A percentile compares a stretch with the other conserved stretches of the same genome.
phyloP scores from a whole-genome alignment of 2,888 invertebrate species.

The Strigamia transsilvanica region DNA sequence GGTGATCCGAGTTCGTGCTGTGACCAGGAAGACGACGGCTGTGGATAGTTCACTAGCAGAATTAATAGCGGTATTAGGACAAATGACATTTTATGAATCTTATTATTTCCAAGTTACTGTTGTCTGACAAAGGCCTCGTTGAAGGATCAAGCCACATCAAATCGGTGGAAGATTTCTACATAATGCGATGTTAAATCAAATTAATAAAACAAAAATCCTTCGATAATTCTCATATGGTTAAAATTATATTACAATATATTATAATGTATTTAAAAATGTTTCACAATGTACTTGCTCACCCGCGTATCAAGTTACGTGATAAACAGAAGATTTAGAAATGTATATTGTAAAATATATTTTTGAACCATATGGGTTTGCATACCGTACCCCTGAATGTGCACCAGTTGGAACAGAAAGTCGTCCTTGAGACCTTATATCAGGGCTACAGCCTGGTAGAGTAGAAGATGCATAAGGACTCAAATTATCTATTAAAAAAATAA shows the following conservation, averaged over 20 bases:
- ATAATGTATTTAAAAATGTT: too few relatives aligned
- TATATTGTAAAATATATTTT: neutral
- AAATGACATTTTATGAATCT: neutral
- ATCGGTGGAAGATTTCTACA: slow-evolving; percentile 31
- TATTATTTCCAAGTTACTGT: neutral
- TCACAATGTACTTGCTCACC: too few relatives aligned
- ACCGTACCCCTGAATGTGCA: slow-evolving; percentile 33
- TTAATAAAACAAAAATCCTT: too few relatives aligned
- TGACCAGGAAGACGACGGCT: neutral
- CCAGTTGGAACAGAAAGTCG: slow-evolving; percentile 46
- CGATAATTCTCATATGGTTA: too few relatives aligned
- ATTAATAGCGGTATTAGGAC: neutral
- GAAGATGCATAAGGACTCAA: slow-evolving; percentile 51
- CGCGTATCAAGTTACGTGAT: too few relatives aligned
- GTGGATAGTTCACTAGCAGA: neutral
- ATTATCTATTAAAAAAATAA: too few relatives aligned
- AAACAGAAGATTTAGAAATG: too few relatives aligned
- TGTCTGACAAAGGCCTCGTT: slow-evolving; percentile 29
- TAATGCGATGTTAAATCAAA: too few relatives aligned
- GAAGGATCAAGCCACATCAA: slow-evolving; percentile 42
- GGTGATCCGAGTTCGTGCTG: slow-evolving; percentile 5
- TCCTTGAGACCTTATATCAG: slow-evolving; percentile 44
- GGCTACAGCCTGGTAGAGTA: slow-evolving; percentile 49
- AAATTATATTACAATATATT: too few relatives aligned
- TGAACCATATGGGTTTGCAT: neutral